Evolutionary conservation across 23 tunicate genomes (phyloP).

Genomic region (Trididemnum miniatum): DNA sequence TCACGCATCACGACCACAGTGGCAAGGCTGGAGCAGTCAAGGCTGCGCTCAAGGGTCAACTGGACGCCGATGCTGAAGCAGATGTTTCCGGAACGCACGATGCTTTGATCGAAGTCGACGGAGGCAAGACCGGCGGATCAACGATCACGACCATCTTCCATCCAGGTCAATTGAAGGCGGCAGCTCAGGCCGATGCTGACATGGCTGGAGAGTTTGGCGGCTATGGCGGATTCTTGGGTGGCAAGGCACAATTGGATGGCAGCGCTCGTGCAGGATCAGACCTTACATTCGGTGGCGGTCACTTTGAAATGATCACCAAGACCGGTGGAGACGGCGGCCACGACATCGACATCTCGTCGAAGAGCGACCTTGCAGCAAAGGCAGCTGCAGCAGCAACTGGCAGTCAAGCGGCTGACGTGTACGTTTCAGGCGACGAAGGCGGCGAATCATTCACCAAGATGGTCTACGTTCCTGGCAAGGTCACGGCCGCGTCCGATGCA

Average conservation of each 20-base stretch:
- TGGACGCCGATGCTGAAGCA: not conserved
- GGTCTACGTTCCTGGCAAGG: conserved; percentile 7
- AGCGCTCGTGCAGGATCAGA: not conserved
- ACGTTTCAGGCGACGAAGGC: not conserved
- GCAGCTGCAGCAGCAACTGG: conserved; percentile 8
- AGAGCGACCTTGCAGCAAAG: not conserved
- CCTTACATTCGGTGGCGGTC: not conserved
- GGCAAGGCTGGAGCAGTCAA: not conserved
- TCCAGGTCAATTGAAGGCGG: not conserved
- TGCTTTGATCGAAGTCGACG: not conserved
- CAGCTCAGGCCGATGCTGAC: not conserved
- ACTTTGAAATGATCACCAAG: not conserved
- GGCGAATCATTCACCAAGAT: not conserved
- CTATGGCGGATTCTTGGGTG: not conserved
- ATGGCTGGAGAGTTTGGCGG: conserved; percentile 1
- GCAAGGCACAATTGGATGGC: not conserved
- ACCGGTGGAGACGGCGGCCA: not conserved
- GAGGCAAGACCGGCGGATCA: not conserved
- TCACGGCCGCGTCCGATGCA: not conserved
- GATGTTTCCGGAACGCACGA: not conserved
- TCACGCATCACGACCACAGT: conserved; percentile 1
- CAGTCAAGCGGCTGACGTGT: conserved; percentile 2
- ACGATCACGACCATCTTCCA: not conserved
- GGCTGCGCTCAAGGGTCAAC: not conserved
- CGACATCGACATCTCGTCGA: not conserved